Percentiles rank a stretch among this genome's conserved stretches.
Evolutionary conservation across 2,888 invertebrate species (phyloP).

Genomic region (Achlya flavicornis): DNA sequence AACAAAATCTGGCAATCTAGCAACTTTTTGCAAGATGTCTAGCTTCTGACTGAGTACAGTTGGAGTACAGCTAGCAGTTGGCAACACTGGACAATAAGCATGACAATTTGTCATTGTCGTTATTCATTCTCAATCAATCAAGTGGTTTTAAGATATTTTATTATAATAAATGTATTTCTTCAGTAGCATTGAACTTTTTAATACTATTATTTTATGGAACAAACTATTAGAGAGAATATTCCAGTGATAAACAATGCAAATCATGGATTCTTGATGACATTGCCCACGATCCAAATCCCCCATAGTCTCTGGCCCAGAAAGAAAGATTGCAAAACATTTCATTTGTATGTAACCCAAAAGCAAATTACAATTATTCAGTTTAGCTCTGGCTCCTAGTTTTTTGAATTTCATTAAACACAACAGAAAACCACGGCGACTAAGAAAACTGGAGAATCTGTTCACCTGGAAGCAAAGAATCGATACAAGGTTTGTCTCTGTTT

Average conservation of each 20-base stretch:
- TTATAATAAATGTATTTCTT: background rate
- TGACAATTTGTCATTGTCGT: background rate
- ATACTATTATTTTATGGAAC: background rate
- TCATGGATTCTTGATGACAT: background rate
- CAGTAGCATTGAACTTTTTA: background rate
- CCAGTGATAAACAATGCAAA: background rate
- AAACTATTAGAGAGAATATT: background rate
- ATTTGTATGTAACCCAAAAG: background rate
- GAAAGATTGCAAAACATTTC: background rate
- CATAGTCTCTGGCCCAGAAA: background rate
- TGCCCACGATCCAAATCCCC: background rate
- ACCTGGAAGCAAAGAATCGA: slow-evolving; percentile 58
- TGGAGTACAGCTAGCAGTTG: too few relatives aligned
- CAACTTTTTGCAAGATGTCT: too few relatives aligned
- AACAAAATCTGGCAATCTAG: too few relatives aligned
- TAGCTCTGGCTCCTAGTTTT: slow-evolving; percentile 10
- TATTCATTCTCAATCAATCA: slow-evolving; percentile 15
- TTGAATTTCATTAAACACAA: slow-evolving; percentile 38
- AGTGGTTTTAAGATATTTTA: slow-evolving; percentile 11
- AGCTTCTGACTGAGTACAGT: too few relatives aligned
- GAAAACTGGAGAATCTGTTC: slow-evolving; percentile 60
- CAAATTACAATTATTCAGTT: background rate
- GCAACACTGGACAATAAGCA: background rate
- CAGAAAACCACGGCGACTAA: slow-evolving; percentile 70
- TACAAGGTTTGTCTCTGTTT: slow-evolving; percentile 51